These are phyloP conservation scores for Protobothrops flavoviridis DNA, from an alignment of 2,113 vertebrate species.

Conservation along the genomic window DNA sequence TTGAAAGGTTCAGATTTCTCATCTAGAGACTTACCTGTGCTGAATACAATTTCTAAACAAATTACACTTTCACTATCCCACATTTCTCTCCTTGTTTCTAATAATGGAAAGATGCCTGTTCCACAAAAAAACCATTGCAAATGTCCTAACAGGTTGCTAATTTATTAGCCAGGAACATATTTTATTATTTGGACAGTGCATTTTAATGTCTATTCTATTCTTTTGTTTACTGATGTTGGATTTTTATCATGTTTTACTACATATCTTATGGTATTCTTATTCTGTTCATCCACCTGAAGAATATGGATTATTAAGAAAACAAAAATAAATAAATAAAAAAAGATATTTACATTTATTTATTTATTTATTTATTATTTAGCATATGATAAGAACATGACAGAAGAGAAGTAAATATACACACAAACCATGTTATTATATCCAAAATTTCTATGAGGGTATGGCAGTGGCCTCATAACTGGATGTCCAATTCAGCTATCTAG, in stretches of 20 bases:
- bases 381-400: too few relatives aligned
- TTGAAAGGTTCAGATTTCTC: not conserved
- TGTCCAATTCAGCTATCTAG: too few relatives aligned
- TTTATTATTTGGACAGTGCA: not conserved
- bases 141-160: not conserved
- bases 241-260: not conserved
- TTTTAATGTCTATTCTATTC: not conserved
- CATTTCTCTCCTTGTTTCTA: not conserved
- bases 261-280: not conserved
- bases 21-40: not conserved
- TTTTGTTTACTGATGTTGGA: not conserved
- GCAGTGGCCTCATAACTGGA: too few relatives aligned
- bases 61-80: not conserved
- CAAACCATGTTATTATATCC: too few relatives aligned
- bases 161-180: not conserved
- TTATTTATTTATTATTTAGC: too few relatives aligned
- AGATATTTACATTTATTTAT: not conserved
- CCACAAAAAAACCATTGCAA: not conserved
- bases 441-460: too few relatives aligned
- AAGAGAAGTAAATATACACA: too few relatives aligned
- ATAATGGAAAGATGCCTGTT: not conserved
- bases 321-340: not conserved
- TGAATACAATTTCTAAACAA: not conserved
- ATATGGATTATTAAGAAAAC: not conserved
- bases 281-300: not conserved